Evolutionary conservation across 30 jellyfish, hydroid and myxozoan species (phyloP).

Genomic region (Cassiopea andromeda): DNA sequence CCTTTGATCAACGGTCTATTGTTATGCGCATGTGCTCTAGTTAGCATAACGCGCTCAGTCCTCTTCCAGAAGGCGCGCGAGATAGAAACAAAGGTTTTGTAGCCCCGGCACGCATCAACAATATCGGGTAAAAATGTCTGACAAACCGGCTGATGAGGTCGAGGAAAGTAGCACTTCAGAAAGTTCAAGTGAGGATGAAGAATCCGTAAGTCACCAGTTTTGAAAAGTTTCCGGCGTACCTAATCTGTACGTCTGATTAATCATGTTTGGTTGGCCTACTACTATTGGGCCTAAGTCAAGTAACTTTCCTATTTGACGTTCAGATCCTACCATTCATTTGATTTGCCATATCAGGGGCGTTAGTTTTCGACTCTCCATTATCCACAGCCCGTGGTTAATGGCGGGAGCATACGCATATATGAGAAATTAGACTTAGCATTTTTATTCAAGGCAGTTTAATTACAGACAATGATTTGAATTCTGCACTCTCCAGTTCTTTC

Average conservation of each 20-base stretch:
- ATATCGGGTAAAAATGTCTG: slow-evolving; percentile 27
- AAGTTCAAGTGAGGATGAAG: slow-evolving; percentile 74
- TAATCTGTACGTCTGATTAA: not conserved
- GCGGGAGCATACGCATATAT: no score
- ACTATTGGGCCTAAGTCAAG: not conserved
- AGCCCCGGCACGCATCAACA: no score
- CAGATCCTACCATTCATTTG: not conserved
- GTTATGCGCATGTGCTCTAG: slow-evolving; percentile 56
- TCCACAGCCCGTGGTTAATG: no score
- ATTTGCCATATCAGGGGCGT: not conserved
- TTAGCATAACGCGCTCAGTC: slow-evolving; percentile 4
- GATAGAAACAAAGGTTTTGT: not conserved
- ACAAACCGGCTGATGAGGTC: slow-evolving; percentile 46
- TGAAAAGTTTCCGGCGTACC: not conserved
- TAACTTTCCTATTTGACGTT: not conserved
- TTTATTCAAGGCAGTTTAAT: no score
- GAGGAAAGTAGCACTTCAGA: slow-evolving; percentile 58
- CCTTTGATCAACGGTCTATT: slow-evolving; percentile 30
- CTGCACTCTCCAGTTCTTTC: no score
- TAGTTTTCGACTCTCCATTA: no score
- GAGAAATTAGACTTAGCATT: no score
- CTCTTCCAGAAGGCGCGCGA: slow-evolving; percentile 37
- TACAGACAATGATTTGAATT: no score
- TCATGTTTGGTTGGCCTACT: not conserved
- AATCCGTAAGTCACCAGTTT: slow-evolving; percentile 4